phyloP scores from a whole-genome alignment of 2,113 vertebrate species.

The Lepidothrix coronata region DNA sequence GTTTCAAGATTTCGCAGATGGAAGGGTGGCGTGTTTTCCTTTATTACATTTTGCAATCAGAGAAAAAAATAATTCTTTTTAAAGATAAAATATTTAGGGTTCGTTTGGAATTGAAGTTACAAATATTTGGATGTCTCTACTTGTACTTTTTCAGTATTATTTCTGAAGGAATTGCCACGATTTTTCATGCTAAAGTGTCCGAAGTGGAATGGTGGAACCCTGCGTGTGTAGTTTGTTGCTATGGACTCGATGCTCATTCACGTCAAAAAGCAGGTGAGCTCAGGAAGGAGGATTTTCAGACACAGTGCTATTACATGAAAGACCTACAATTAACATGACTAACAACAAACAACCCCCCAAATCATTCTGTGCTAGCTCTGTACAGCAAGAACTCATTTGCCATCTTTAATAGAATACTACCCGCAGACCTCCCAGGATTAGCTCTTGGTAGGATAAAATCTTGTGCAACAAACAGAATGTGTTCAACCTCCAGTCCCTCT shows the following conservation, averaged over 20 bases:
- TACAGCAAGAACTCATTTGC: background rate
- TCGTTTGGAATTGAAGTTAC: background rate
- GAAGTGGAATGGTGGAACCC: background rate
- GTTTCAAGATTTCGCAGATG: background rate
- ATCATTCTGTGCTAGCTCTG: background rate
- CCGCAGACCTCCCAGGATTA: background rate
- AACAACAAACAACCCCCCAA: background rate
- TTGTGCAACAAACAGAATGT: background rate
- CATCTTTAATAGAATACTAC: background rate
- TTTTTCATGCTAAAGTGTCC: background rate
- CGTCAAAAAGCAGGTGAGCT: background rate
- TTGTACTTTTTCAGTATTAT: background rate
- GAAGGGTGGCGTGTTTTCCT: background rate
- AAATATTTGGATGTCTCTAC: background rate
- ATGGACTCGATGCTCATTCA: background rate
- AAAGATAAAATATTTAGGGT: background rate
- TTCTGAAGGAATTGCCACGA: fast-evolving
- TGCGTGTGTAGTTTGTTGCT: fast-evolving
- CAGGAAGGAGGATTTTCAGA: background rate
- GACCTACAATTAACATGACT: background rate
- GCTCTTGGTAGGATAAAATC: background rate
- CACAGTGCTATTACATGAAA: background rate
- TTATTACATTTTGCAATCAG: background rate
- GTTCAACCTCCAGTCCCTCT: background rate
- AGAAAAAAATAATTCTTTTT: background rate